Base-by-base conservation (phyloP, 2,797 vertebrate species). In the Columba guinea region DNA sequence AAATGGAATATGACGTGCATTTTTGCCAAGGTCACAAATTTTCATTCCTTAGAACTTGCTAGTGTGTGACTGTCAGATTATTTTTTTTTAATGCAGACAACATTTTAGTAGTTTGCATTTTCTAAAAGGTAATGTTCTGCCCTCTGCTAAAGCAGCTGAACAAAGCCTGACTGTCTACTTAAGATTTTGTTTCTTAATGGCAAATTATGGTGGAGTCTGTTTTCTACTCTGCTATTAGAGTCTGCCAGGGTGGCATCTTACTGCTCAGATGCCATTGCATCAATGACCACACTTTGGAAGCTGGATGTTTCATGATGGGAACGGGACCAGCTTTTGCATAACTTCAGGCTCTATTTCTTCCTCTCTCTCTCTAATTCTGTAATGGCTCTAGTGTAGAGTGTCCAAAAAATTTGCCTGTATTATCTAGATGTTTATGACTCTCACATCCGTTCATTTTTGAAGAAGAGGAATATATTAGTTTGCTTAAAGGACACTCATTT, bases 1-100 rank as follows among this genome's bases (percentile, higher is more conserved):
- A 83, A 97, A 96, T 68, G 32, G 83, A 96, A 94, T 95, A 83
- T 87, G 65, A 64, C 28, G 23, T 68, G 19, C 4, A 56, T 97
- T 97, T 96, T 93, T 91, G 82, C 75, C 70, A 62, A 65, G 17
- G 23, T 30, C 78, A 46, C 41, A 75, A 62, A 44, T 75, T 84
- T 74, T 39, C 4, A 26, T 69, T 89, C 77, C 89, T 75, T 79
- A 65, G 56, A 58, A 48, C 41, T 52, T 71, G 4, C n/a, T n/a
- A 44, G 13, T 28, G 8, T 12, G 46, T 26, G 11, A 78, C 39
- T 87, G 27, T 69, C 15, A 59, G 69, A 8, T 34, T 35, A 23
- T 84, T 53, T 65, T 49, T 49, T 74, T 63, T 94, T 41, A n/a
- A 82, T 83, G 81, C 46, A 75, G 74, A 16, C 41, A 64, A 74